Evolutionary conservation across 2,113 vertebrate species (phyloP).

Genomic region (Thamnaconus septentrionalis): DNA sequence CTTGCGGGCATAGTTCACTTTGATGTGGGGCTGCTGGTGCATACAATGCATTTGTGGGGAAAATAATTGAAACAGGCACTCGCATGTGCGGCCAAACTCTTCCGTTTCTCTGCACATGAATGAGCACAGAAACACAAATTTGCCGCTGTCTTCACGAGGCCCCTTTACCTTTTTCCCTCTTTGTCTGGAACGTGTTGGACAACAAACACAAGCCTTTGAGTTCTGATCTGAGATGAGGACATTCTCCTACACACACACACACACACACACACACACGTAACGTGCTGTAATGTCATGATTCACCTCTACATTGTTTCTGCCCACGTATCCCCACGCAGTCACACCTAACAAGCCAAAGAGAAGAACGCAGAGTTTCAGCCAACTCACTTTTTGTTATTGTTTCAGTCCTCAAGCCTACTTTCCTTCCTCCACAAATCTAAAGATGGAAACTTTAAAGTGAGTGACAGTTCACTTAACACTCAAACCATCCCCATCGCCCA

Average conservation of each 20-base stretch:
- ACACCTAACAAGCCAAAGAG: too few species aligned
- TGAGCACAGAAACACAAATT: constrained; percentile 18
- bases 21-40: constrained; percentile 60
- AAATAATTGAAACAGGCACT: constrained; percentile 51
- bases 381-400: too few species aligned
- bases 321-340: too few species aligned
- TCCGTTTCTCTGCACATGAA: constrained; percentile 11
- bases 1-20: constrained; percentile 59
- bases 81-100: constrained; percentile 10
- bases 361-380: too few species aligned
- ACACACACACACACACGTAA: too few species aligned
- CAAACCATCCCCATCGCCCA: too few species aligned
- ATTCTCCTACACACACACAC: not conserved
- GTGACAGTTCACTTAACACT: too few species aligned
- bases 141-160: constrained; percentile 1
- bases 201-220: constrained; percentile 10
- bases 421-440: too few species aligned
- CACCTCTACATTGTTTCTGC: too few species aligned
- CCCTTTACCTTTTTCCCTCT: constrained; percentile 11
- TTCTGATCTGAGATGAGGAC: not conserved
- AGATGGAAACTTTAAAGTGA: too few species aligned
- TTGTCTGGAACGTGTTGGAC: constrained; percentile 2
- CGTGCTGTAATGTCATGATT: not conserved
- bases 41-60: constrained; percentile 41
- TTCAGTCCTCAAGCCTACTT: too few species aligned